Evolutionary conservation across 2,113 vertebrate species (phyloP).

Genomic region (Catharus fuscescens): DNA sequence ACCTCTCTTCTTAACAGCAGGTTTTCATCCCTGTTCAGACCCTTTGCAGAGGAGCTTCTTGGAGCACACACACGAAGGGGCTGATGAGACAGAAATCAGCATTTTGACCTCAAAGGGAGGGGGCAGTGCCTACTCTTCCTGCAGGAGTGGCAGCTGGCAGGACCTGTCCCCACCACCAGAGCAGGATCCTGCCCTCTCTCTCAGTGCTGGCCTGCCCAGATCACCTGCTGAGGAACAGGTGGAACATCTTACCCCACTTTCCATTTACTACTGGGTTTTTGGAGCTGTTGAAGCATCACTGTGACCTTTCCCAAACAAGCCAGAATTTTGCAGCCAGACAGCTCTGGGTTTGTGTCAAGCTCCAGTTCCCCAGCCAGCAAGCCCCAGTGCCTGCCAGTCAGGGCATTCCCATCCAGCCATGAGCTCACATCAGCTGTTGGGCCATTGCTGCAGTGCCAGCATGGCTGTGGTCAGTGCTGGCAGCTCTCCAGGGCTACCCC

Average conservation of each 20-base stretch:
- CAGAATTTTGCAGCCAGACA: neutral
- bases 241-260: neutral
- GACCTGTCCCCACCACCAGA: rapidly evolving
- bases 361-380: neutral
- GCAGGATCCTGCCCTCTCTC: neutral
- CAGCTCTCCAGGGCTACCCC: neutral
- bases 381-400: neutral
- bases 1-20: neutral
- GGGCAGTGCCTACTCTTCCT: neutral
- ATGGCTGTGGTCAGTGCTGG: neutral
- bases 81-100: neutral
- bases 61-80: neutral
- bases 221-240: rapidly evolving
- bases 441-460: rapidly evolving
- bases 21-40: neutral
- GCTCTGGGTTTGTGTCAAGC: neutral
- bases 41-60: neutral
- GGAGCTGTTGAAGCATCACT: neutral
- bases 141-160: neutral
- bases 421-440: neutral
- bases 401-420: neutral
- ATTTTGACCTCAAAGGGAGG: neutral
- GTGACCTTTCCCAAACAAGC: neutral
- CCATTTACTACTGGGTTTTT: neutral
- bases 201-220: rapidly evolving